phyloP scores from a whole-genome alignment of 1,140 invertebrate species.

The Dinoponera quadriceps region DNA sequence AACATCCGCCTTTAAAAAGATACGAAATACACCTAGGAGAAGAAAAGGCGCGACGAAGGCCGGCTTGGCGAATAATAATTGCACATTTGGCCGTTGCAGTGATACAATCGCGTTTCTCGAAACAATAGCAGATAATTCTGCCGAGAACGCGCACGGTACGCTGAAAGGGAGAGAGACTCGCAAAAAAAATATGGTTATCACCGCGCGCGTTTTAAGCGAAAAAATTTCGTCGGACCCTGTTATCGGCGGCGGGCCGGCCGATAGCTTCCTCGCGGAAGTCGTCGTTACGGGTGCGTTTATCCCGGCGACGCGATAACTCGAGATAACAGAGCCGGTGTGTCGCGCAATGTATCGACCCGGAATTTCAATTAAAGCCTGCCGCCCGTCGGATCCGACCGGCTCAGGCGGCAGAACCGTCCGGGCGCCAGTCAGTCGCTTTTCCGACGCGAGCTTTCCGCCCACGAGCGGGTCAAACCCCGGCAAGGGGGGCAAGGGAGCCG shows the following conservation, averaged over 20 bases:
- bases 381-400: slow-evolving; percentile 35
- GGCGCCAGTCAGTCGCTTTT: slow-evolving; percentile 39
- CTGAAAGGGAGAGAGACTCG: background rate
- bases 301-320: background rate
- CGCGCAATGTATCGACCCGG: slow-evolving; percentile 29
- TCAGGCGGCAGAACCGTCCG: background rate
- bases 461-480: too few species aligned
- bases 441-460: slow-evolving; percentile 15
- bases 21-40: too few species aligned
- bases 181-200: background rate
- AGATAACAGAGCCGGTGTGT: background rate
- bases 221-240: slow-evolving; percentile 6
- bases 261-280: slow-evolving; percentile 14
- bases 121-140: slow-evolving; percentile 16
- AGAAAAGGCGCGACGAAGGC: too few species aligned
- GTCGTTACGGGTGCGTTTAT: background rate
- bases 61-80: too few species aligned
- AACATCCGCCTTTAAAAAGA: too few species aligned
- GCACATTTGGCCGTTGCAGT: too few species aligned
- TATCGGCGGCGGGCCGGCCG: background rate
- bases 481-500: too few species aligned
- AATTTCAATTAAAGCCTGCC: slow-evolving; percentile 53
- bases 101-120: too few species aligned
- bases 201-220: background rate
- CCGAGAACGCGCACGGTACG: too few species aligned